Evolutionary conservation across 2,113 vertebrate genomes (phyloP).

Genomic region (Hirundichthys speculiger): DNA sequence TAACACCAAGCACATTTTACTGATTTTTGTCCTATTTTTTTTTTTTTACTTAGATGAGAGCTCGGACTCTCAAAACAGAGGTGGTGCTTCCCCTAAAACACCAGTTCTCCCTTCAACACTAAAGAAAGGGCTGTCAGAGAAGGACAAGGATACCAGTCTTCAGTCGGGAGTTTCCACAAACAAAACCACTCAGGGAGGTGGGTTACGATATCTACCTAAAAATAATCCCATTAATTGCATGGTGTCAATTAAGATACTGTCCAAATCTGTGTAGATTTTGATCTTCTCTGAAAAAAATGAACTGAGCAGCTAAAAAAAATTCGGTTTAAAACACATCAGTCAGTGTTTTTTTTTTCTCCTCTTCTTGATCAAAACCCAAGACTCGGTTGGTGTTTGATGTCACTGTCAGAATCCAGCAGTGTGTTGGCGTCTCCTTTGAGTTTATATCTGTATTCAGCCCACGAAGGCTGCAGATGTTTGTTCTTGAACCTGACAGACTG

Average conservation of each 20-base stretch:
- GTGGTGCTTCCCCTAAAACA: conserved; percentile 81
- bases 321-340: too few species aligned
- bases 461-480: conserved; percentile 2
- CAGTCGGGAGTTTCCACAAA: conserved; percentile 74
- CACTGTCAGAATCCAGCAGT: conserved; percentile 5
- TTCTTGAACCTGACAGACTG: background rate
- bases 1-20: too few species aligned
- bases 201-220: conserved; percentile 19
- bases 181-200: conserved; percentile 89
- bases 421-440: background rate
- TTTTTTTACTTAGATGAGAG: conserved; percentile 81
- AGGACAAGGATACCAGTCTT: conserved; percentile 81
- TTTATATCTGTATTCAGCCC: background rate
- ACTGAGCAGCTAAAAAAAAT: too few species aligned
- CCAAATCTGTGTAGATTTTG: background rate
- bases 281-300: too few species aligned
- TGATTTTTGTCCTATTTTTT: too few species aligned
- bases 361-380: too few species aligned
- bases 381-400: conserved; percentile 1
- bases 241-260: background rate
- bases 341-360: too few species aligned
- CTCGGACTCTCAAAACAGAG: conserved; percentile 83
- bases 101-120: conserved; percentile 78
- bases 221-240: background rate
- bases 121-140: conserved; percentile 87